Evolutionary conservation across 2,888 invertebrate genomes (phyloP), one percentile per base, ranked within the genome.

Genomic region (Tolmerus cingulatus): DNA sequence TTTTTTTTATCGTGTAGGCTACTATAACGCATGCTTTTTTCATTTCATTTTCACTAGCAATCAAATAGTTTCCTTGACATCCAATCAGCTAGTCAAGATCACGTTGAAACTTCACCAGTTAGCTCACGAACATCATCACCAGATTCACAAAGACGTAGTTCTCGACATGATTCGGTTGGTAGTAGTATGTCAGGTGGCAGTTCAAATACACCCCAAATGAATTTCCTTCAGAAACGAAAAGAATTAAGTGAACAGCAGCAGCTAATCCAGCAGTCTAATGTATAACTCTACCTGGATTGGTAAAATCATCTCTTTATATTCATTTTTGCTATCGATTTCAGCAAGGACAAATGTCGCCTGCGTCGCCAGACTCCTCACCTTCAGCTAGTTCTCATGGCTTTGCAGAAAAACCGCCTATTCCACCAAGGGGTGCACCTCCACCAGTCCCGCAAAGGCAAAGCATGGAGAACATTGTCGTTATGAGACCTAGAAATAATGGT

Each of bases 341-440:
- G 66, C 86, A 57, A 79, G 43, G 74, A n/a, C 55, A 76, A 84
- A 51, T 88, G 43, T 78, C 87, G 87, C 88, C 88, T 27, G 46
- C 37, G 82, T 89, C 89, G 78, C 89, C 90, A 43, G 89, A 90
- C 82, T 92, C 92, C 46, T 90, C 92, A 4, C 91, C 91, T 57
- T 90, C 91, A 86, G 90, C 91, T 81, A 90, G 89, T 77, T 90
- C 91, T 74, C 89, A 90, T 46, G 91, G 90, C 43, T 91, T 91
- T 88, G 90, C 90, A 27, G 94, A 94, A 43, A 94, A 94, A 89
- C 94, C 94, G 57, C 94, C 94, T 0, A 93, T 94, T 89, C 94
- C 94, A 88, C 94, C 95, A 1, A 91, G 94, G 89, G 94, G 94
- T 9, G 94, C 94, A 19, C 94, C 94, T 12, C 94, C 94, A 9